phyloP scores from a whole-genome alignment of 2,888 invertebrate species.

The Ectropis crepuscularia region DNA sequence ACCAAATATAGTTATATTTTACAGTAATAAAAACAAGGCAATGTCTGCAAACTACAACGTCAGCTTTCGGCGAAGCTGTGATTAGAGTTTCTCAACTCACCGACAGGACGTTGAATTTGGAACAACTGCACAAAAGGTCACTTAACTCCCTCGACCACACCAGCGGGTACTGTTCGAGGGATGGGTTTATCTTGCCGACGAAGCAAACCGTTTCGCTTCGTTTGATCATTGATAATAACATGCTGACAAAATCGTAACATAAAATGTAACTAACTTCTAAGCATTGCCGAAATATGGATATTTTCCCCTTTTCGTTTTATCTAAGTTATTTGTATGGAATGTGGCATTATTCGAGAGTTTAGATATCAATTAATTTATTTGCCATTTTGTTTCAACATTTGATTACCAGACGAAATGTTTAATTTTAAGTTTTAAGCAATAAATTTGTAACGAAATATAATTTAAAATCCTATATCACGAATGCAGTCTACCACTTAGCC shows the following conservation, averaged over 20 bases:
- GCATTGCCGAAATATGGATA: slow-evolving; percentile 12
- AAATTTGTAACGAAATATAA: slow-evolving; percentile 48
- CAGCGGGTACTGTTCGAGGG: not conserved
- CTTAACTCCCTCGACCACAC: not conserved
- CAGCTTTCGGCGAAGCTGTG: slow-evolving; percentile 14
- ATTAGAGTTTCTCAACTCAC: not conserved
- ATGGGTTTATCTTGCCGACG: not conserved
- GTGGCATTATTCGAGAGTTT: not conserved
- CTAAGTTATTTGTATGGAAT: not conserved
- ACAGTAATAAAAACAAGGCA: slow-evolving; percentile 41
- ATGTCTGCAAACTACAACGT: slow-evolving; percentile 38
- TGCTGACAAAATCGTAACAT: not conserved
- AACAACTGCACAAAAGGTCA: slow-evolving; percentile 3
- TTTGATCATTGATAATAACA: slow-evolving; percentile 4
- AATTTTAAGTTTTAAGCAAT: slow-evolving; percentile 54
- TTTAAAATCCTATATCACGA: slow-evolving; percentile 65
- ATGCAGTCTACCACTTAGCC: slow-evolving; percentile 73
- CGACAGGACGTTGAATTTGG: not conserved
- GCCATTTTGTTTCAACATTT: slow-evolving; percentile 2
- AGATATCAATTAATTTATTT: not conserved
- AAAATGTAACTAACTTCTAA: slow-evolving; percentile 14
- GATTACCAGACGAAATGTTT: slow-evolving; percentile 24
- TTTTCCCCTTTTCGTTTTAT: not conserved
- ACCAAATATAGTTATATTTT: slow-evolving; percentile 42
- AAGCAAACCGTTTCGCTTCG: slow-evolving; percentile 3